These are phyloP conservation scores for Helobdella robusta DNA, from an alignment of 2,888 invertebrate species.

Conservation along the genomic window DNA sequence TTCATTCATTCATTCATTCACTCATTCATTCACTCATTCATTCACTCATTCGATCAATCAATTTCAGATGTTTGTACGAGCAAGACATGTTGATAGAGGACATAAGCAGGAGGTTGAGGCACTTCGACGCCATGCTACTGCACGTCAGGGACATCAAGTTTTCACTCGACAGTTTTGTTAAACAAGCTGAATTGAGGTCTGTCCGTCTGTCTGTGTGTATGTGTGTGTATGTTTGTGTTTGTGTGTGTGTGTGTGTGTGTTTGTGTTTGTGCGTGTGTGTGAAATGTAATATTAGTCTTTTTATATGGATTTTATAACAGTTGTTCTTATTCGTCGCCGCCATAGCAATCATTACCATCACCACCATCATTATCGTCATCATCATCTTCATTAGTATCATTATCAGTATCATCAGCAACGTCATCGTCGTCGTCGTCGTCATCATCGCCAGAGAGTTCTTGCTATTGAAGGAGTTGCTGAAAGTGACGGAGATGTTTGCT, in stretches of 20 bases:
- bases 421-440: background rate
- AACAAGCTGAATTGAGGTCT: slow-evolving; percentile 9
- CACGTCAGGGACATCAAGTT: slow-evolving; percentile 10
- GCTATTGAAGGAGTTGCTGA: slow-evolving; percentile 15
- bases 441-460: slow-evolving; percentile 6
- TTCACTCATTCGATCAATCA: background rate
- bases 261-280: too few species aligned
- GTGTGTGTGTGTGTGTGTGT: too few species aligned
- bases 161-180: background rate
- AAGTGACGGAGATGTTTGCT: slow-evolving; percentile 14
- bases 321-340: too few species aligned
- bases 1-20: background rate
- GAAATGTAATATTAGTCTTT: too few species aligned
- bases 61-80: background rate
- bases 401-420: background rate
- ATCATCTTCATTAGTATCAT: background rate
- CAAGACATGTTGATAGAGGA: background rate
- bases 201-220: too few species aligned
- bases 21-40: background rate
- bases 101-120: background rate
- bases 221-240: too few species aligned
- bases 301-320: too few species aligned
- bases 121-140: slow-evolving; percentile 4
- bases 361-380: background rate
- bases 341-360: too few species aligned